Evolutionary conservation across 35 echinoderm and acorn worm genomes (phyloP), one percentile per base, ranked within the genome.

Genomic region (Diadema setosum): DNA sequence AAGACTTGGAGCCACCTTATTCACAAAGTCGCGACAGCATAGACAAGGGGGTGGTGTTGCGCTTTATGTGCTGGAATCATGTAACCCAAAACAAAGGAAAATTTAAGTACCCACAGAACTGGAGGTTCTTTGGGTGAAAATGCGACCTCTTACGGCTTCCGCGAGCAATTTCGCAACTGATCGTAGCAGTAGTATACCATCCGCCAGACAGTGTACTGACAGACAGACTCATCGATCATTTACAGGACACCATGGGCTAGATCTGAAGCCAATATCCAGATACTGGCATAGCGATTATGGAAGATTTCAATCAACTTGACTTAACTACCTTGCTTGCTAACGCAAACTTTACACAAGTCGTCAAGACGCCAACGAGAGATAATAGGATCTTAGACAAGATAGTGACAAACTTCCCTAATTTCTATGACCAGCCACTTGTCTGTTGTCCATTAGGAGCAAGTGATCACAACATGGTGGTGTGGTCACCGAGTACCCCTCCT

Each of bases 301-400:
- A 34, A 15, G 82, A 84, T 44, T 83, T 83, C 46, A 83, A 83
- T 46, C 81, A 83, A 49, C 82, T 84, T 11, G 82, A 64, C 50
- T 33, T 84, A 31, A 55, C 45, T 9, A 12, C 25, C 58, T 39
- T 84, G 12, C 82, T 64, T 7, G 16, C 25, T 23, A 57, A 84
- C 32, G 18, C 24, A 58, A 56, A 55, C 5, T 84, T 84, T 20
- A 84, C 34, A 33, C 82, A 84, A 39, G 50, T 84, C 37, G 82
- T 84, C 16, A 48, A 56, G 7, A 36, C 31, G 41, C 84, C 84
- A 21, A 86, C 42, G 30, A 70, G 84, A 42, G 84, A 86, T 26
- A 27, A 70, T 41, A 86, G 59, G 50, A 86, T 45, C 33, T 29
- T 70, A 42, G 84, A 86, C 61, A 86, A 86, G 45, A 86, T 86